Conservation (phyloP, 2,797 vertebrate genomes). For the Lophotriccus pileatus region DNA sequence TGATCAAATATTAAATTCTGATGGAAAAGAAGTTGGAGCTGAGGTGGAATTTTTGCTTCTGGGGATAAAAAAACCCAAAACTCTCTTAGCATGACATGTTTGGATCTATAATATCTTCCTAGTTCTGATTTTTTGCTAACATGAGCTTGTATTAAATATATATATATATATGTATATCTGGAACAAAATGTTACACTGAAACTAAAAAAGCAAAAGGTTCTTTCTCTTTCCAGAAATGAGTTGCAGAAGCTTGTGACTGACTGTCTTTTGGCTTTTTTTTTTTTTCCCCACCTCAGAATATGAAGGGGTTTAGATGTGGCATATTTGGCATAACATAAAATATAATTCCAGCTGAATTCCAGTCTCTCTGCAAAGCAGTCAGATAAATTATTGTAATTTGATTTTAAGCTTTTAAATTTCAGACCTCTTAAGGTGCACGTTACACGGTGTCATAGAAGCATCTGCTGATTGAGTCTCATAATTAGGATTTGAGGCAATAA, state of each 20-base stretch:
- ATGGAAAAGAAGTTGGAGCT: neutral
- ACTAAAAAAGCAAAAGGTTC: neutral
- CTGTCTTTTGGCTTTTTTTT: slow-evolving; percentile 2
- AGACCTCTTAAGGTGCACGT: neutral
- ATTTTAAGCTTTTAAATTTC: neutral
- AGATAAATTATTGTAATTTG: neutral
- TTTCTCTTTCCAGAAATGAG: neutral
- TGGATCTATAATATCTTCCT: neutral
- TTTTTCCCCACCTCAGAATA: neutral
- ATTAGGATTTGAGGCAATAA: neutral
- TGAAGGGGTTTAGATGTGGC: neutral
- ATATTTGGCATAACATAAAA: neutral
- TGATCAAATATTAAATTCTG: neutral
- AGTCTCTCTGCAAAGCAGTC: neutral
- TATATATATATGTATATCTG: neutral
- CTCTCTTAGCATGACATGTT: neutral
- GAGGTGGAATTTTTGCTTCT: neutral
- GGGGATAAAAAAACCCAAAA: neutral
- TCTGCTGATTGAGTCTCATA: neutral
- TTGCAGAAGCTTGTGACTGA: neutral
- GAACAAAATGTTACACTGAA: slow-evolving; percentile 21
- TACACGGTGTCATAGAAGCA: neutral
- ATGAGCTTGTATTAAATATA: neutral
- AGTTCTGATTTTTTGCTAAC: slow-evolving; percentile 5
- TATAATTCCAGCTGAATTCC: neutral